These are phyloP conservation scores for Oxyscelio sp. DNA, from an alignment of 2,888 invertebrate species.

Conservation along the genomic window DNA sequence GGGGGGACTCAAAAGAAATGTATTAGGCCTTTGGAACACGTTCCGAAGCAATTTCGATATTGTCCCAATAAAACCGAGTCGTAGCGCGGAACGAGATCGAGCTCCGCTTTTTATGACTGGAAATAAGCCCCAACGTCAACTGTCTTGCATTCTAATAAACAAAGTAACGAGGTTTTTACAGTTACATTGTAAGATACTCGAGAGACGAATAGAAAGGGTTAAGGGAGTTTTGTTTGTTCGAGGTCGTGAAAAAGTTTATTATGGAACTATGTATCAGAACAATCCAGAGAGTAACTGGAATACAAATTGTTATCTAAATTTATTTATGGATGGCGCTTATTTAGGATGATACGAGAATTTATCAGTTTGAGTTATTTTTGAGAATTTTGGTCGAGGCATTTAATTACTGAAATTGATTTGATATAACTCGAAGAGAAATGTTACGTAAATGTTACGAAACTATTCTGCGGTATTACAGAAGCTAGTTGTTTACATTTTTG, in stretches of 20 bases:
- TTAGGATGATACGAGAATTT: not conserved
- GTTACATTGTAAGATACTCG: not conserved
- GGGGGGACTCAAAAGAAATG: conserved; percentile 57
- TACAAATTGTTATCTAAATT: not conserved
- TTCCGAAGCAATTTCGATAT: conserved; percentile 79
- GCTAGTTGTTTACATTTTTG: no score
- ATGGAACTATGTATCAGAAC: not conserved
- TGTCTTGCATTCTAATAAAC: conserved; percentile 62
- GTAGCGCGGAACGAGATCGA: conserved; percentile 87
- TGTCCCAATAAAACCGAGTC: conserved; percentile 78
- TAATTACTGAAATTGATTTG: no score
- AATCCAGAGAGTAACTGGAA: not conserved
- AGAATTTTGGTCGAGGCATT: no score
- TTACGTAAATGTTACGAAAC: no score
- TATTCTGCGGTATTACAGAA: no score
- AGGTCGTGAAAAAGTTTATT: not conserved
- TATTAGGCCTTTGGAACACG: conserved; percentile 78
- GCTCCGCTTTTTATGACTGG: conserved; percentile 86
- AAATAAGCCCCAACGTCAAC: conserved; percentile 50
- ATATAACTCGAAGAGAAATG: no score
- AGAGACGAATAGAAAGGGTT: not conserved
- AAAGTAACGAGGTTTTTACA: conserved; percentile 41
- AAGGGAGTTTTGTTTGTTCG: not conserved
- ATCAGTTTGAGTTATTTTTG: no score
- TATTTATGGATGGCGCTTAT: not conserved